These are phyloP conservation scores for Channa striata DNA, from an alignment of 2,797 vertebrate genomes.

Conservation along the genomic window DNA sequence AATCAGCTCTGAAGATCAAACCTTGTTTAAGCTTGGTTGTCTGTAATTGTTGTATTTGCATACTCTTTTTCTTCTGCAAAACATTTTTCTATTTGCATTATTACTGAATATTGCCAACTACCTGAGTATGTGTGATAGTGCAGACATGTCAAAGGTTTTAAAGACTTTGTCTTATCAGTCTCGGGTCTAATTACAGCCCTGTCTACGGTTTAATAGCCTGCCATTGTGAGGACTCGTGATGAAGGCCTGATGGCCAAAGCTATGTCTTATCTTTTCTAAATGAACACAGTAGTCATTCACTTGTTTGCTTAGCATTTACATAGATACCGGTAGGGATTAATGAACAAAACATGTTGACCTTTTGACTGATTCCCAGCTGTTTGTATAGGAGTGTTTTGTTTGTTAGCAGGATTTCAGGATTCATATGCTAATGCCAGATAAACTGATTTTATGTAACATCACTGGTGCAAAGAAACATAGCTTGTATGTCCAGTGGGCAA, in stretches of 20 bases:
- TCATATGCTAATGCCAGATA: not conserved
- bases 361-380: slow-evolving; percentile 1
- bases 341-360: not conserved
- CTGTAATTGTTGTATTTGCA: slow-evolving; percentile 80
- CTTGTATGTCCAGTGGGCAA: not conserved
- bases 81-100: slow-evolving; percentile 56
- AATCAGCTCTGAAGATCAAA: slow-evolving; percentile 77
- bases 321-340: not conserved
- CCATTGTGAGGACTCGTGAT: slow-evolving; percentile 49
- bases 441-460: not conserved
- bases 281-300: slow-evolving; percentile 27
- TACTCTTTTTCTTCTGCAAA: slow-evolving; percentile 46
- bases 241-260: slow-evolving; percentile 39
- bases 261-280: slow-evolving; percentile 59
- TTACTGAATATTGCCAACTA: slow-evolving; percentile 50
- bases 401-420: not conserved
- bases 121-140: slow-evolving; percentile 62
- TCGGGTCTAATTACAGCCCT: slow-evolving; percentile 67
- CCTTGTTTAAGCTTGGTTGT: slow-evolving; percentile 51
- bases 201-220: slow-evolving; percentile 70
- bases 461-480: not conserved
- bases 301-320: slow-evolving; percentile 21
- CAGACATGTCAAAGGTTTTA: slow-evolving; percentile 59
- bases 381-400: not conserved
- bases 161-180: slow-evolving; percentile 69